These are phyloP conservation scores for Pagrus major DNA, from an alignment of 2,113 vertebrate genomes.

Conservation along the genomic window DNA sequence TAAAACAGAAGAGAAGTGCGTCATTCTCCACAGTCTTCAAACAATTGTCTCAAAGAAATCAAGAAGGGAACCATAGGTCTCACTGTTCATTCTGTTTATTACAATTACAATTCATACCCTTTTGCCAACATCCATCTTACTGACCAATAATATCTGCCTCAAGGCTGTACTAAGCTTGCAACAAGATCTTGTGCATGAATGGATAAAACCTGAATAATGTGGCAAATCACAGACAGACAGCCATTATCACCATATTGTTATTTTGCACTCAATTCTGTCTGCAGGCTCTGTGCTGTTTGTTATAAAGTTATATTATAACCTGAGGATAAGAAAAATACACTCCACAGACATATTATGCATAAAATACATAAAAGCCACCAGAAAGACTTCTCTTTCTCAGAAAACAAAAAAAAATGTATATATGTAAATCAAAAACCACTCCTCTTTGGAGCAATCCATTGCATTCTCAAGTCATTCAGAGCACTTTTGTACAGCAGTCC, in stretches of 20 bases:
- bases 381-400: constrained; percentile 7
- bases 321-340: constrained; percentile 58
- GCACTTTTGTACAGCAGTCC: not conserved
- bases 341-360: constrained; percentile 44
- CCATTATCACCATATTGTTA: constrained; percentile 68
- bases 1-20: constrained; percentile 69
- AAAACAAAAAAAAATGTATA: constrained; percentile 19
- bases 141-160: constrained; percentile 73
- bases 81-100: constrained; percentile 55
- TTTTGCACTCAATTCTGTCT: constrained; percentile 62
- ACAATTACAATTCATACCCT: constrained; percentile 65
- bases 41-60: constrained; percentile 51
- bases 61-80: constrained; percentile 48
- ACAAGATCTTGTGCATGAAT: constrained; percentile 57
- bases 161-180: constrained; percentile 62
- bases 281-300: constrained; percentile 62
- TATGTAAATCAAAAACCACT: constrained; percentile 43
- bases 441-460: constrained; percentile 13
- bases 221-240: constrained; percentile 59
- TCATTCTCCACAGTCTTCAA: constrained; percentile 67
- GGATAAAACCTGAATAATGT: constrained; percentile 69
- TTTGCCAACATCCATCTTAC: constrained; percentile 61
- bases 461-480: constrained; percentile 29
- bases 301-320: constrained; percentile 73
- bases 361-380: constrained; percentile 53